Conservation (phyloP, 2,888 invertebrate species). For the Opisthograptis luteolata region DNA sequence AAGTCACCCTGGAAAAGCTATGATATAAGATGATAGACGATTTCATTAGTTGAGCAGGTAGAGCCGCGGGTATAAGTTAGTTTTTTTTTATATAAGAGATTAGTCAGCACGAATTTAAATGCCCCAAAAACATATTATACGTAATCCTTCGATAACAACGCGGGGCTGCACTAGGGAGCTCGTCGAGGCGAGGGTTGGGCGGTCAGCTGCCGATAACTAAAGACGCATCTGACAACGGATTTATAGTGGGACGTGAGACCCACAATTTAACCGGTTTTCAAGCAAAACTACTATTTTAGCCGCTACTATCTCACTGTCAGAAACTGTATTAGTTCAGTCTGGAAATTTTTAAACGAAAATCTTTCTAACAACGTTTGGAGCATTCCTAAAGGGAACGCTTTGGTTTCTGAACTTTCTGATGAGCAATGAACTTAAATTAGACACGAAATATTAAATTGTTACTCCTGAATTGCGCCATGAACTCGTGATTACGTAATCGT, state of each 20-base stretch:
- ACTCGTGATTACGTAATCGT: constrained; percentile 44
- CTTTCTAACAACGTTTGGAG: constrained; percentile 2
- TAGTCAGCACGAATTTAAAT: constrained; percentile 32
- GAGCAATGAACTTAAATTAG: constrained; percentile 36
- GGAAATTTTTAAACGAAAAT: constrained; percentile 17
- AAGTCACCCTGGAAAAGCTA: too few species aligned
- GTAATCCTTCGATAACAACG: constrained; percentile 46
- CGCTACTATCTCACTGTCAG: constrained; percentile 37
- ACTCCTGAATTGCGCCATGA: constrained; percentile 42
- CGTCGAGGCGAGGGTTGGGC: constrained; percentile 37
- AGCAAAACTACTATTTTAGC: constrained; percentile 36
- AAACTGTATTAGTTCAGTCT: constrained; percentile 23
- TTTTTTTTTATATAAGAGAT: constrained; percentile 21
- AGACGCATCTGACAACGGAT: constrained; percentile 51
- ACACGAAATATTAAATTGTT: constrained; percentile 35
- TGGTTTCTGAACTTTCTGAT: constrained; percentile 31
- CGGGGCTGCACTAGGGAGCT: constrained; percentile 35
- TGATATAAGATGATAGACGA: too few species aligned
- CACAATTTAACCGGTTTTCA: constrained; percentile 38
- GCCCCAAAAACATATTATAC: constrained; percentile 39
- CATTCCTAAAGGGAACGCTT: constrained; percentile 10
- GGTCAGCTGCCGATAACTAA: constrained; percentile 54
- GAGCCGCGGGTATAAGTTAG: background rate
- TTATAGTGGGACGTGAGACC: constrained; percentile 42
- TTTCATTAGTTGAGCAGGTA: too few species aligned